A percentile compares a stretch with the other conserved stretches of the same genome.
phyloP scores from a whole-genome alignment of 1,140 invertebrate species.

The Cyrtorhinus lividipennis region DNA sequence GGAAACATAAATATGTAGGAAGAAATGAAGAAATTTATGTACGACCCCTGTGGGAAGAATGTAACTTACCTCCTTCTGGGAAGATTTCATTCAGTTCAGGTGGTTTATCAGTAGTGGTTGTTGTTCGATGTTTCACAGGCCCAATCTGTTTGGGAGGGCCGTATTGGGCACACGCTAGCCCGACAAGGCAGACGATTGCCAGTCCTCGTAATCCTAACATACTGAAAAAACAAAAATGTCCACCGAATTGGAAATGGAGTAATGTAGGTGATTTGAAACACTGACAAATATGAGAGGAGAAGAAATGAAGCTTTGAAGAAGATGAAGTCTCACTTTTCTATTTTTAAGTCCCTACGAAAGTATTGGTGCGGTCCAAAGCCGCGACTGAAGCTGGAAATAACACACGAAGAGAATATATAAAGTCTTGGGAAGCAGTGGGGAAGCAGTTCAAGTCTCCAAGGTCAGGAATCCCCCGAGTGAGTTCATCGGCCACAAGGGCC shows the following conservation, averaged over 20 bases:
- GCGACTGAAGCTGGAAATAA: not conserved
- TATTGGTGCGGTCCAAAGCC: not conserved
- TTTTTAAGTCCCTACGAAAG: no score
- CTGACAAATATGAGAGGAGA: no score
- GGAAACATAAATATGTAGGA: no score
- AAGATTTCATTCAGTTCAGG: not conserved
- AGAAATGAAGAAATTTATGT: no score
- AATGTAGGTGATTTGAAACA: no score
- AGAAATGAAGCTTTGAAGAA: no score
- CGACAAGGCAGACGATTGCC: not conserved
- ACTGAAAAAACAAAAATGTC: not conserved
- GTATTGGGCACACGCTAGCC: not conserved
- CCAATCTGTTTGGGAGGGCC: slow-evolving; percentile 9
- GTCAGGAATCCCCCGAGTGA: not conserved
- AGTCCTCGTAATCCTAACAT: not conserved
- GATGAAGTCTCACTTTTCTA: no score
- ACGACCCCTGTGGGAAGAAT: no score
- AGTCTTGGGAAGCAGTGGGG: not conserved
- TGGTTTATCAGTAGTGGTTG: slow-evolving; percentile 3
- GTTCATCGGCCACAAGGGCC: not conserved
- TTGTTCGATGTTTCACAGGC: slow-evolving; percentile 5
- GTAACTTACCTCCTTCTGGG: not conserved
- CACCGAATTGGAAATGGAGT: no score
- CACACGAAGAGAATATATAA: not conserved
- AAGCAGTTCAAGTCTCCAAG: not conserved